A percentile compares a stretch with the other conserved stretches of the same genome.
phyloP scores from a whole-genome alignment of 2,888 invertebrate genomes.

The Heliconius charithonia region DNA sequence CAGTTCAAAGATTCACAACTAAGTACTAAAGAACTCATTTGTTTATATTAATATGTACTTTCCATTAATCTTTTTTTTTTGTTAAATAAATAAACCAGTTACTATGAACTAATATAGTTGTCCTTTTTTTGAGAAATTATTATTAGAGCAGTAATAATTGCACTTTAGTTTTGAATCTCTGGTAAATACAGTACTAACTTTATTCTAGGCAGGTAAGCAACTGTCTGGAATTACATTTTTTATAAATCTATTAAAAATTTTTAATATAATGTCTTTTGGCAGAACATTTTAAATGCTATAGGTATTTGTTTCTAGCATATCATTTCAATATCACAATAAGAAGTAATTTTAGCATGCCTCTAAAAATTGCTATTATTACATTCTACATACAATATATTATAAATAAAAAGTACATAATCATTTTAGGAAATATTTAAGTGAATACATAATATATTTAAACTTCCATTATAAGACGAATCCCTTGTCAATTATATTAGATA shows the following conservation, averaged over 20 bases:
- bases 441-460: not conserved
- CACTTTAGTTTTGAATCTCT: conserved; percentile 8
- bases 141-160: not conserved
- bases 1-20: conserved; percentile 13
- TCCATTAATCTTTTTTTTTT: not conserved
- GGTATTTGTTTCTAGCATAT: not conserved
- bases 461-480: not conserved
- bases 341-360: not conserved
- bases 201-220: conserved; percentile 24
- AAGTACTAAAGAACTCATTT: not conserved
- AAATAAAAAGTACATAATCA: not conserved
- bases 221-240: conserved; percentile 7
- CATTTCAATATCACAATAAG: conserved; percentile 16
- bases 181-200: conserved; percentile 13
- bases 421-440: not conserved
- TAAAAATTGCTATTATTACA: not conserved
- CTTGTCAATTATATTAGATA: not conserved
- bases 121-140: not conserved
- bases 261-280: conserved; percentile 23
- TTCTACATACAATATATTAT: too few species aligned
- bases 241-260: conserved; percentile 17
- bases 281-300: conserved; percentile 25
- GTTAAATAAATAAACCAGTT: not conserved
- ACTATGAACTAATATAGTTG: not conserved
- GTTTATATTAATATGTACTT: not conserved